phyloP scores from a whole-genome alignment of 1,140 invertebrate genomes.

The Tetramorium parvispinum region DNA sequence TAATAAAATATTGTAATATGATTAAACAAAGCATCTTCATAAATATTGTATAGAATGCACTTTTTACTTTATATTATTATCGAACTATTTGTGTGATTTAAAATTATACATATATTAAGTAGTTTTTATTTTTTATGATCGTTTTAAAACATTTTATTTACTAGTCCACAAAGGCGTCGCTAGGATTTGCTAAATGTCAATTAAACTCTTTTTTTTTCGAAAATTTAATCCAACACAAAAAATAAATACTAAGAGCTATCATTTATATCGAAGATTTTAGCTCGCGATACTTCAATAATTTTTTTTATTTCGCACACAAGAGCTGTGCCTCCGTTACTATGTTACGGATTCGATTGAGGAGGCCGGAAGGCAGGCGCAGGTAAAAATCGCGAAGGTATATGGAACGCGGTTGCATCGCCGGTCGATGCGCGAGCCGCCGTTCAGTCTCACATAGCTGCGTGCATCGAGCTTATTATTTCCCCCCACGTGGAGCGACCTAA shows the following conservation, averaged over 20 bases:
- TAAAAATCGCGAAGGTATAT: conserved; percentile 41
- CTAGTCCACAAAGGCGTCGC: too few species aligned
- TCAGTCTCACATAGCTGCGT: conserved; percentile 58
- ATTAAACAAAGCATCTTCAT: background rate
- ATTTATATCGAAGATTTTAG: background rate
- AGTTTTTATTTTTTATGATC: too few species aligned
- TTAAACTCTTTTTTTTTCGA: background rate
- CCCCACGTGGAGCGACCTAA: conserved; percentile 30
- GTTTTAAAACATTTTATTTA: too few species aligned
- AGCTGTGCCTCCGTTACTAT: background rate
- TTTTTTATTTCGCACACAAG: background rate
- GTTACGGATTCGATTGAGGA: conserved; percentile 22
- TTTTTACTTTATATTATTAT: background rate
- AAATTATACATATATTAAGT: background rate
- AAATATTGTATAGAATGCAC: too few species aligned
- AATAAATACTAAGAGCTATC: background rate
- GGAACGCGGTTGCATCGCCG: conserved; percentile 14
- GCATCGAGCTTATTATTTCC: conserved; percentile 46
- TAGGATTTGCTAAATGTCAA: background rate
- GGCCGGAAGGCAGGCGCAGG: background rate
- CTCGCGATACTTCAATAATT: background rate
- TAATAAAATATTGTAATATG: background rate
- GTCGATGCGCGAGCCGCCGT: conserved; percentile 56
- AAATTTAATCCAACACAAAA: background rate
- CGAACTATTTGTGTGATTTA: too few species aligned